phyloP scores from a whole-genome alignment of 23 tunicate genomes.

The Diplosoma virens region DNA sequence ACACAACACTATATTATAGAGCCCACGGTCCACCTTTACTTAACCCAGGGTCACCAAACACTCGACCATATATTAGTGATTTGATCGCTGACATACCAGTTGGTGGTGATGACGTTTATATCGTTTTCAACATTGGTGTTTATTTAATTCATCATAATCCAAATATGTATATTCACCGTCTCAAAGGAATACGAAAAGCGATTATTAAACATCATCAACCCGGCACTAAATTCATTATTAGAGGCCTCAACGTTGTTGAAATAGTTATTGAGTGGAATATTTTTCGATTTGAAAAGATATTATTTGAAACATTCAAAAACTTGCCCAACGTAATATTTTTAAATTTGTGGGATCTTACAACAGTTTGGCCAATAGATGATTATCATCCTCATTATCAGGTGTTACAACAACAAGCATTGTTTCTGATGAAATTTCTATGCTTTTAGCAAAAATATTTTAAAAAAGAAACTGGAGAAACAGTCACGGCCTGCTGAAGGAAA shows the following conservation, averaged over 20 bases:
- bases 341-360: slow-evolving; percentile 39
- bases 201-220: slow-evolving; percentile 12
- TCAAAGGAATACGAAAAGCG: slow-evolving; percentile 23
- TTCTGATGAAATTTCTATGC: too few species aligned
- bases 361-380: slow-evolving; percentile 13
- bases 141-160: slow-evolving; percentile 30
- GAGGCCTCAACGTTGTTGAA: not conserved
- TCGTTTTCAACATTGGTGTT: slow-evolving; percentile 34
- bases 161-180: slow-evolving; percentile 13
- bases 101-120: not conserved
- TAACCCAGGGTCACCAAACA: slow-evolving; percentile 46
- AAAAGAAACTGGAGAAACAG: too few species aligned
- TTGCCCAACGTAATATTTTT: slow-evolving; percentile 2
- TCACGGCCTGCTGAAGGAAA: too few species aligned
- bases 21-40: slow-evolving; percentile 60
- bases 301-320: not conserved
- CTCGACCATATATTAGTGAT: slow-evolving; percentile 53
- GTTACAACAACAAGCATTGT: slow-evolving; percentile 1
- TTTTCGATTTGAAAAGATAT: slow-evolving; percentile 6
- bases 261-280: slow-evolving; percentile 18
- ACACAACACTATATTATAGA: slow-evolving; percentile 36
- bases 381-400: not conserved
- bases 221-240: slow-evolving; percentile 4
- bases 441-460: too few species aligned
- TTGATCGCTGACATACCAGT: slow-evolving; percentile 7